Evolutionary conservation across 2,797 vertebrate genomes (phyloP).

Genomic region (Chaunax sp.): DNA sequence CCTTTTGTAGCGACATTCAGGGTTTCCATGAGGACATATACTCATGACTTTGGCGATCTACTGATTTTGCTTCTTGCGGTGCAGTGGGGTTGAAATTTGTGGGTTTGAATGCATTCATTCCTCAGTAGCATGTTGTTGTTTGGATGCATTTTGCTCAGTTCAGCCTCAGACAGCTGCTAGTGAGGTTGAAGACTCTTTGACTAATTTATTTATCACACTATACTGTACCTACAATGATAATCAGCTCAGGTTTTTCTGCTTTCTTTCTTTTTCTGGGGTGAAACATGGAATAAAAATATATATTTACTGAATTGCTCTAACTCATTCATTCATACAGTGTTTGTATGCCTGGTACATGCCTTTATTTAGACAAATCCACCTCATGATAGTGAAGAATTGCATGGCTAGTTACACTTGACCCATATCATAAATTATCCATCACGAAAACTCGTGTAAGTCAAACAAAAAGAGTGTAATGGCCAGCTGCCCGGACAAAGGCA

Average conservation of each 20-base stretch:
- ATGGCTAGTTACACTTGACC: conserved; percentile 41
- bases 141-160: neutral
- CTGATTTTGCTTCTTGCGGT: neutral
- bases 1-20: neutral
- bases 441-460: conserved; percentile 50
- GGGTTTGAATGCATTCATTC: neutral
- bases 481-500: conserved; percentile 34
- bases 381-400: conserved; percentile 38
- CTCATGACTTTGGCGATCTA: too few relatives aligned
- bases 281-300: conserved; percentile 20
- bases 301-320: neutral
- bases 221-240: neutral
- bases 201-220: neutral
- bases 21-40: too few relatives aligned
- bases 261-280: conserved; percentile 14
- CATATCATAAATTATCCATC: conserved; percentile 43
- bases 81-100: neutral
- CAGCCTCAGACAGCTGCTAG: neutral
- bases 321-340: neutral
- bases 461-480: conserved; percentile 35
- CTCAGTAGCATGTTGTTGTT: neutral
- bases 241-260: conserved; percentile 7
- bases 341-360: neutral
- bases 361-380: conserved; percentile 7
- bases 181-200: neutral